Evolutionary conservation across 1,140 invertebrate genomes (phyloP).

Genomic region (Archivesica marissinica): DNA sequence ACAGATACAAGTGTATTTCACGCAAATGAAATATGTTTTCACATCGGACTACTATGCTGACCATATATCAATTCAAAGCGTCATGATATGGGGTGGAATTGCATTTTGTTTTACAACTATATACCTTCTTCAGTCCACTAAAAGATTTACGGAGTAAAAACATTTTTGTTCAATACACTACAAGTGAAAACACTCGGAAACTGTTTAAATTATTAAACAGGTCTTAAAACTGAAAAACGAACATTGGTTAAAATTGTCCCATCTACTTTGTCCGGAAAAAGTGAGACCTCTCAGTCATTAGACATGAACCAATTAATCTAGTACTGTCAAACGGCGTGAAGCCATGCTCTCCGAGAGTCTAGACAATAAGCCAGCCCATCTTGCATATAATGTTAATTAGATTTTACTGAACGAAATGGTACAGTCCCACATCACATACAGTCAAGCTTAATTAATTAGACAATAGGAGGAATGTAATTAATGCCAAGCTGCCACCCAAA

Average conservation of each 20-base stretch:
- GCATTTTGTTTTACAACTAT: no score
- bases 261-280: conserved; percentile 5
- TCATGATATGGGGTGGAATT: no score
- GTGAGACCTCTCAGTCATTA: neutral
- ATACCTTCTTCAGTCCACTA: no score
- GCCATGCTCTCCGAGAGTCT: conserved; percentile 14
- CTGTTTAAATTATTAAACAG: conserved; percentile 12
- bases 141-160: no score
- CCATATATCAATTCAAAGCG: no score
- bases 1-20: no score
- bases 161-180: no score
- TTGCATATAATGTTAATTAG: conserved; percentile 39
- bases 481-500: conserved; percentile 20
- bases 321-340: conserved; percentile 8
- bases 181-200: neutral
- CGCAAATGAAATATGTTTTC: no score
- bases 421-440: conserved; percentile 16
- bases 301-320: conserved; percentile 23
- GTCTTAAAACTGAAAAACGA: conserved; percentile 10
- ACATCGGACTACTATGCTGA: no score
- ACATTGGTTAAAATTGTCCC: conserved; percentile 26
- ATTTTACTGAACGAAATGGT: conserved; percentile 18
- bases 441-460: conserved; percentile 38
- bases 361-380: conserved; percentile 28
- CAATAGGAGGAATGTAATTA: conserved; percentile 30